Evolutionary conservation across 92 coral and sea anemone species (phyloP).

Genomic region (Nematostella vectensis): DNA sequence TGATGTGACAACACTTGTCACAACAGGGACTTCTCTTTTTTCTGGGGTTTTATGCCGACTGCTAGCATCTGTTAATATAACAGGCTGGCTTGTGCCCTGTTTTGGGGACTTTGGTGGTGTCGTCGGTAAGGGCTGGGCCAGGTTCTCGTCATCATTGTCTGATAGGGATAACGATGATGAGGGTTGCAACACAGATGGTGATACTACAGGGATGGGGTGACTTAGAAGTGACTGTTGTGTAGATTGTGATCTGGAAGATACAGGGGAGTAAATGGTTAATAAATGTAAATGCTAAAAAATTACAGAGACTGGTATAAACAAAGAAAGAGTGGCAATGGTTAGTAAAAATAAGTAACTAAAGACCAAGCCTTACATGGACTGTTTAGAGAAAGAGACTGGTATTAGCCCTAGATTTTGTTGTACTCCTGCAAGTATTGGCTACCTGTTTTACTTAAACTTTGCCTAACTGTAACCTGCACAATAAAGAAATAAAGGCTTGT

Average conservation of each 20-base stretch:
- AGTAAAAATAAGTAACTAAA: too few relatives aligned
- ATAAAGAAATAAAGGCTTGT: too few relatives aligned
- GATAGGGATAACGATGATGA: slow-evolving; percentile 66
- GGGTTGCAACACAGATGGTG: slow-evolving; percentile 42
- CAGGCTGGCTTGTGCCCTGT: slow-evolving; percentile 28
- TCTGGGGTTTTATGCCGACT: slow-evolving; percentile 49
- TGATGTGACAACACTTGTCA: slow-evolving; percentile 61
- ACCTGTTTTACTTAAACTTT: too few relatives aligned
- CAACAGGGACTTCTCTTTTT: slow-evolving; percentile 75
- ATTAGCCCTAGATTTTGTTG: too few relatives aligned
- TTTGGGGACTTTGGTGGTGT: neutral
- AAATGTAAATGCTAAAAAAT: too few relatives aligned
- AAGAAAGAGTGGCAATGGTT: too few relatives aligned
- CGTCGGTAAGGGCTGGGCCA: neutral
- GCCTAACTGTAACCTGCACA: too few relatives aligned
- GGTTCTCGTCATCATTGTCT: slow-evolving; percentile 48
- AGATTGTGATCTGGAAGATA: slow-evolving; percentile 7
- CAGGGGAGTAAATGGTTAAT: too few relatives aligned
- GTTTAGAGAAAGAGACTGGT: too few relatives aligned
- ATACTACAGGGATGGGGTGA: slow-evolving; percentile 7
- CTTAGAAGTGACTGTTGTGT: slow-evolving; percentile 21
- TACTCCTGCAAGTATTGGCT: too few relatives aligned
- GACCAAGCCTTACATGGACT: too few relatives aligned
- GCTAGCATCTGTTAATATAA: slow-evolving; percentile 58
- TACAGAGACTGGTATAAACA: too few relatives aligned